Evolutionary conservation across 2,888 invertebrate genomes (phyloP).

Genomic region (Ethmia dodecea): DNA sequence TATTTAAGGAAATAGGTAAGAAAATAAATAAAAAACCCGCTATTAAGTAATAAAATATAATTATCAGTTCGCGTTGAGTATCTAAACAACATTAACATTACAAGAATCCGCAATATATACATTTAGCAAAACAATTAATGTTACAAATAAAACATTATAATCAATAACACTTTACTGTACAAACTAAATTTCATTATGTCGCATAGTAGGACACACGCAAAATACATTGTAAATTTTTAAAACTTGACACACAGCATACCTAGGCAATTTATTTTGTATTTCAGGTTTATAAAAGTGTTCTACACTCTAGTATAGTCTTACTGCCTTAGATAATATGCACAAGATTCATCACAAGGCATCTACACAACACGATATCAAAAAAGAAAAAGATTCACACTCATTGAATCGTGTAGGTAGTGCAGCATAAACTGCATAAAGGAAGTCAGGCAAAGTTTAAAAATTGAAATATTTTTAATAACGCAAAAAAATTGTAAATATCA

Average conservation of each 20-base stretch:
- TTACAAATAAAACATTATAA: neutral
- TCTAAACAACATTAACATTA: slow-evolving; percentile 57
- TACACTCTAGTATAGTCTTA: no score
- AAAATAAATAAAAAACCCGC: neutral
- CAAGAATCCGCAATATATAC: slow-evolving; percentile 17
- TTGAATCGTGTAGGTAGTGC: no score
- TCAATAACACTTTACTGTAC: neutral
- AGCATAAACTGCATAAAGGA: no score
- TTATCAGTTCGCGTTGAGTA: slow-evolving; percentile 76
- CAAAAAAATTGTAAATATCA: no score
- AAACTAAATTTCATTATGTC: neutral
- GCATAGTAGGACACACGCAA: neutral
- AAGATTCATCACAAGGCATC: no score
- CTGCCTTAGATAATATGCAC: no score
- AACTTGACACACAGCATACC: neutral
- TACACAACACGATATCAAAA: no score
- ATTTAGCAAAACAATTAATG: slow-evolving; percentile 18
- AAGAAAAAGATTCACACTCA: no score
- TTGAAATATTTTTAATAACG: no score
- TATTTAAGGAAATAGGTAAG: neutral
- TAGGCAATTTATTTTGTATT: no score
- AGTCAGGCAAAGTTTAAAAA: no score
- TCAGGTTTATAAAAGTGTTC: no score
- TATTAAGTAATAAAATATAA: slow-evolving; percentile 58
- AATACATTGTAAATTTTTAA: neutral